Conservation (phyloP, 2,888 invertebrate genomes). For the Eumerus sabulonum region DNA sequence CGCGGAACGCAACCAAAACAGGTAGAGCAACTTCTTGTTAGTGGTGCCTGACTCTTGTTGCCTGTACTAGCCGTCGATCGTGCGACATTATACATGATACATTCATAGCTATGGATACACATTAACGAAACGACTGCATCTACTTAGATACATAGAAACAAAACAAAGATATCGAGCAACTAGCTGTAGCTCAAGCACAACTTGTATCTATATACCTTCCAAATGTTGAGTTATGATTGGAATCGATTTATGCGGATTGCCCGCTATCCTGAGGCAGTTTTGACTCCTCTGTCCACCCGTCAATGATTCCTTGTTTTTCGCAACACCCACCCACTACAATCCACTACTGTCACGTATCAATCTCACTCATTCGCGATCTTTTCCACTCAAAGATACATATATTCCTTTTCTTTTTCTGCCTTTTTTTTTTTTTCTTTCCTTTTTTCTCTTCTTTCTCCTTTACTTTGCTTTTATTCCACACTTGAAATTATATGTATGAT, state of each 20-base stretch:
- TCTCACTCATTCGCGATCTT: constrained; percentile 43
- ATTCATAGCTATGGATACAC: constrained; percentile 21
- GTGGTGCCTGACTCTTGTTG: constrained; percentile 14
- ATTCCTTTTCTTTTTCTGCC: constrained; percentile 9
- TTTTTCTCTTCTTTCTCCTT: constrained; percentile 22
- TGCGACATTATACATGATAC: constrained; percentile 52
- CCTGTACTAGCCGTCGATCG: constrained; percentile 24
- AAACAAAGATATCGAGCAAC: no score
- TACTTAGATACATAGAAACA: constrained; percentile 35
- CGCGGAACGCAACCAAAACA: constrained; percentile 57
- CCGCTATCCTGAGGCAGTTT: constrained; percentile 66
- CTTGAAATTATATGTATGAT: constrained; percentile 61
- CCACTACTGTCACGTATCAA: constrained; percentile 29
- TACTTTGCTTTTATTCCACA: constrained; percentile 32
- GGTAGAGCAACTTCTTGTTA: constrained; percentile 67
- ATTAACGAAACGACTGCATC: neutral
- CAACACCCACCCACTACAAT: constrained; percentile 10
- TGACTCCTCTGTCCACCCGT: neutral
- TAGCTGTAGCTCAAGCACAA: no score
- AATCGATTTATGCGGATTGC: constrained; percentile 59
- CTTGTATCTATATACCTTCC: constrained; percentile 53
- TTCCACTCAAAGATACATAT: constrained; percentile 62
- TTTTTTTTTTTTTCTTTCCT: constrained; percentile 23
- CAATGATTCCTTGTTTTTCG: neutral
- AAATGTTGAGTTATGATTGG: constrained; percentile 64